Conservation (phyloP, 2,113 vertebrate genomes). For the Gopherus flavomarginatus region DNA sequence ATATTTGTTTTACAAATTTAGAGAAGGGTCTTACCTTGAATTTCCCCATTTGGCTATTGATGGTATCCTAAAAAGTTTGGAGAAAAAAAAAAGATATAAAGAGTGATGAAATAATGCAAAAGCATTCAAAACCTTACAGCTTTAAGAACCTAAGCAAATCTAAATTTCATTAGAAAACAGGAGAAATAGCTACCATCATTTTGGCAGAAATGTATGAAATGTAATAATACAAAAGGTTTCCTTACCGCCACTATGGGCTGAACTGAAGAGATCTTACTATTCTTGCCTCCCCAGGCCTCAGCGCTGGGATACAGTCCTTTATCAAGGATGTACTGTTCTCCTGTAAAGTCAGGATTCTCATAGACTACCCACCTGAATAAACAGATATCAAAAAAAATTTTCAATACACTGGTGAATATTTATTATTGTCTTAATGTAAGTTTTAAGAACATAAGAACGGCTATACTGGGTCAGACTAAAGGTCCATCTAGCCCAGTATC, state of each 20-base stretch:
- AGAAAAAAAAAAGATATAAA: constrained; percentile 43
- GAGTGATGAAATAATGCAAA: background rate
- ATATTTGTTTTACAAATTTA: background rate
- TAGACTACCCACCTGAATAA: constrained; percentile 92
- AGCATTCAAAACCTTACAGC: background rate
- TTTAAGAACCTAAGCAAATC: background rate
- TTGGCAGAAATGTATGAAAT: background rate
- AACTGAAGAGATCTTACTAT: constrained; percentile 88
- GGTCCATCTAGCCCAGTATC: background rate
- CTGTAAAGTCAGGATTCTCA: constrained; percentile 91
- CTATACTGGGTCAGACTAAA: background rate
- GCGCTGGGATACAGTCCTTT: constrained; percentile 89
- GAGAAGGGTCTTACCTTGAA: constrained; percentile 79
- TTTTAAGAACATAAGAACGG: background rate
- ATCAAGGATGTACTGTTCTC: constrained; percentile 91
- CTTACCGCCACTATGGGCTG: constrained; percentile 92
- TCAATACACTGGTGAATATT: background rate
- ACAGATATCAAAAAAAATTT: background rate
- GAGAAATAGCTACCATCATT: background rate
- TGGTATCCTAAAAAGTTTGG: constrained; percentile 76
- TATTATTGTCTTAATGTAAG: background rate
- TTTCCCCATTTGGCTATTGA: constrained; percentile 60
- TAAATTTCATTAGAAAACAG: background rate
- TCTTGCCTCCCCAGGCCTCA: constrained; percentile 91
- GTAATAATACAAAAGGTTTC: background rate